Evolutionary conservation across 2,888 invertebrate genomes (phyloP), one percentile per base, ranked within the genome.

Genomic region (Ceratothoa steindachneri): DNA sequence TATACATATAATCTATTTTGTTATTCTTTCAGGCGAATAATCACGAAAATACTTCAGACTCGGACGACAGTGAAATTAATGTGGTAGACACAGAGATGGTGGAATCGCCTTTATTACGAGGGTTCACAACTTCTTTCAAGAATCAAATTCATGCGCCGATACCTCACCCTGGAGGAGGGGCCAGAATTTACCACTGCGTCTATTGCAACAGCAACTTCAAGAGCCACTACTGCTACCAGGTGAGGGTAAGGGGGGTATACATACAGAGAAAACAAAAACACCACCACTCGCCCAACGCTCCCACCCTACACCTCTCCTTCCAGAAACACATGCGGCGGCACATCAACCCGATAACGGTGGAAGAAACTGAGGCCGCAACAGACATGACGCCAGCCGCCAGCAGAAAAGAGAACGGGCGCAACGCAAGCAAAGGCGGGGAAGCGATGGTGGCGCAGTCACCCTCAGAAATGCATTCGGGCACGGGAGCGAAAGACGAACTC

Each of bases 151-250:
- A 41, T 9, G 7, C 41, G 7, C 41, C 41, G 15, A 41, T 41
- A 9, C 41, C 41, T 41, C 5, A 41, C 15, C 41, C 31, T 3
- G 31, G 60, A 15, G 29, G 22, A 4, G 30, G 82, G 31, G 74
- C 41, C 79, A 78, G 69, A 24, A 82, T 86, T 27, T 91, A 89
- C 83, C 89, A 89, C 0, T 91, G 91, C 82, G 87, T 89, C 19
- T 91, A 91, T 82, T 92, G 91, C 85, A 89, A 90, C 77, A 91
- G 91, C 84, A 90, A 90, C 7, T 91, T 93, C 83, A 91, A 90
- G 84, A 93, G 93, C 82, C 90, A 92, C 81, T 93, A 93, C 84
- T 92, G 94, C 82, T 93, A 92, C 82, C 89, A 93, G 74, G 79
- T 79, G n/a, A 64, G 65, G 27, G 7, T 27, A 28, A 51, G n/a